Conservation (phyloP, 2,113 vertebrate genomes). For the Microcebus tavaratra region DNA sequence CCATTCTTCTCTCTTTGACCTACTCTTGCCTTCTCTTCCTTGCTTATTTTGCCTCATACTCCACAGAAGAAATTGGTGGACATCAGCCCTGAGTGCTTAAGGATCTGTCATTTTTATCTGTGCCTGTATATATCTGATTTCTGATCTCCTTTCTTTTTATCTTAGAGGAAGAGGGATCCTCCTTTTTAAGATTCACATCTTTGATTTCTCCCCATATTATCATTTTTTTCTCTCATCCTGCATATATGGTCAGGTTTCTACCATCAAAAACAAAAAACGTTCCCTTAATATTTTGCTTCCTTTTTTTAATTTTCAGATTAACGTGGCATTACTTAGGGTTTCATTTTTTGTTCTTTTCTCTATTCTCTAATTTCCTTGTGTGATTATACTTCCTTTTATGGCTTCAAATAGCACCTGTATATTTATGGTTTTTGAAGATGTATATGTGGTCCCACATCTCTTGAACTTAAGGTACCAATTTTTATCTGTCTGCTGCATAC, state of each 20-base stretch:
- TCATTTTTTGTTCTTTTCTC: slow-evolving; percentile 9
- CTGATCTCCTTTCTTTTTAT: not conserved
- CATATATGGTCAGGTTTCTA: not conserved
- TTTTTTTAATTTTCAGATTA: not conserved
- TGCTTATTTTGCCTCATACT: not conserved
- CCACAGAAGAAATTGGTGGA: not conserved
- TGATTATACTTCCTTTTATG: not conserved
- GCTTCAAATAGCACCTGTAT: slow-evolving; percentile 22
- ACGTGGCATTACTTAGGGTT: not conserved
- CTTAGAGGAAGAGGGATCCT: not conserved
- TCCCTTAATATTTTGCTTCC: not conserved
- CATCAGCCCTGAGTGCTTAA: not conserved
- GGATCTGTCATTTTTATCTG: not conserved
- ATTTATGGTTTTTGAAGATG: slow-evolving; percentile 19
- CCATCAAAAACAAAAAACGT: not conserved
- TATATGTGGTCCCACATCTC: not conserved
- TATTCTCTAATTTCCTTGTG: slow-evolving; percentile 24
- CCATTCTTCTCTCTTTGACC: not conserved
- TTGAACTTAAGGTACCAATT: slow-evolving; percentile 8
- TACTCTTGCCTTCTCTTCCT: not conserved
- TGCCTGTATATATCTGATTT: not conserved
- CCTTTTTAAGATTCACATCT: not conserved
- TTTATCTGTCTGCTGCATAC: not conserved
- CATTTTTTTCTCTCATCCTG: not conserved
- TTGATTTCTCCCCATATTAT: not conserved